phyloP scores from a whole-genome alignment of 1,140 invertebrate genomes.

The Popillia japonica region DNA sequence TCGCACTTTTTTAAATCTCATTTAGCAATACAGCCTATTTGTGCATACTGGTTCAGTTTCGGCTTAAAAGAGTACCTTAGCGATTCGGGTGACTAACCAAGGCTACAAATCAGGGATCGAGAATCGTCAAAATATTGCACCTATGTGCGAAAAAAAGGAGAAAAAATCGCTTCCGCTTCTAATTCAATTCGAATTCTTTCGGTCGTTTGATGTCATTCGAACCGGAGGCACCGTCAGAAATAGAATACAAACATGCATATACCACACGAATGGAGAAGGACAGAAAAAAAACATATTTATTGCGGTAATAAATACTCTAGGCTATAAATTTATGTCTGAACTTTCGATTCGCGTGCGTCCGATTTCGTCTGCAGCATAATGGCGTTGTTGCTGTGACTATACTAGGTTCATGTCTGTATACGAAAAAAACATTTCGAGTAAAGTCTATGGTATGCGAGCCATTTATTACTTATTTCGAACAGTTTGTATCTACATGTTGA shows the following conservation, averaged over 20 bases:
- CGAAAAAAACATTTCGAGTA: neutral
- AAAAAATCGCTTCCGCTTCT: slow-evolving; percentile 25
- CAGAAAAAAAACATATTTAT: slow-evolving; percentile 29
- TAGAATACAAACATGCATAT: slow-evolving; percentile 23
- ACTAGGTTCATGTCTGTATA: neutral
- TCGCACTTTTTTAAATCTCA: no score
- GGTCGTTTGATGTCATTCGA: neutral
- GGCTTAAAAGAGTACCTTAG: no score
- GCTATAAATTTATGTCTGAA: slow-evolving; percentile 13
- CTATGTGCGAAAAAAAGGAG: neutral
- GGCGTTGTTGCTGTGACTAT: neutral
- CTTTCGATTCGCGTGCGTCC: slow-evolving; percentile 16
- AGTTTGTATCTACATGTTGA: neutral
- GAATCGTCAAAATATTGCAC: neutral
- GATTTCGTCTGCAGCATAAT: neutral
- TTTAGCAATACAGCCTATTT: no score
- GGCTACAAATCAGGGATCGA: neutral
- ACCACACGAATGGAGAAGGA: neutral
- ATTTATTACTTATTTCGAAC: neutral
- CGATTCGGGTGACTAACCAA: neutral
- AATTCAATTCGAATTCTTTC: slow-evolving; percentile 29
- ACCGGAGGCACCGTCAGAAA: neutral
- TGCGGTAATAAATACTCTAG: slow-evolving; percentile 13
- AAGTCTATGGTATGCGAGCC: neutral
- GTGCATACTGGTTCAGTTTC: no score